A percentile compares a stretch with the other conserved stretches of the same genome.
phyloP scores from a whole-genome alignment of 1,140 invertebrate species.

The Zophobas atratus region DNA sequence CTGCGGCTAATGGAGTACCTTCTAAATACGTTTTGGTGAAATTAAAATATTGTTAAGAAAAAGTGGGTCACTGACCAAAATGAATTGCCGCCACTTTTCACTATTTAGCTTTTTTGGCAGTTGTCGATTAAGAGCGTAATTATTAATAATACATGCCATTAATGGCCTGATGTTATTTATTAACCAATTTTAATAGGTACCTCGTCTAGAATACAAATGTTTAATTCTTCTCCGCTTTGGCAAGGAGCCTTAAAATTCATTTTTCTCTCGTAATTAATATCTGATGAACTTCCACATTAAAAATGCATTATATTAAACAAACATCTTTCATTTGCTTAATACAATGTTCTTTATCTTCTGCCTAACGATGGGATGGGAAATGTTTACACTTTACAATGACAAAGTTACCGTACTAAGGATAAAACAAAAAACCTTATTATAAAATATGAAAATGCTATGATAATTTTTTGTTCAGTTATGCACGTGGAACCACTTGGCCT shows the following conservation, averaged over 20 bases:
- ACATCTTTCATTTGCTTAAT: conserved; percentile 18
- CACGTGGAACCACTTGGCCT: not conserved
- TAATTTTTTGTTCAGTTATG: not conserved
- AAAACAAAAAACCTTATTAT: not conserved
- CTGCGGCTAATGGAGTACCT: not conserved
- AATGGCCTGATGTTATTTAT: not conserved
- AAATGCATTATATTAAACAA: conserved; percentile 38
- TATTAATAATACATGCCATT: not conserved
- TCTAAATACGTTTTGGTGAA: conserved; percentile 10
- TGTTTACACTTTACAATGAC: conserved; percentile 36
- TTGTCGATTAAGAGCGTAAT: conserved; percentile 4
- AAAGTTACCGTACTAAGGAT: not conserved
- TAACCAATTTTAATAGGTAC: not conserved
- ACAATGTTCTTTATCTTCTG: conserved; percentile 7
- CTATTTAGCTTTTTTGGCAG: not conserved
- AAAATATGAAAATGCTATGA: not conserved
- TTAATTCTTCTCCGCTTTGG: too few species aligned
- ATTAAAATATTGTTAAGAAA: conserved; percentile 6
- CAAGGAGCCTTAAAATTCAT: not conserved
- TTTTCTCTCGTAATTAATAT: conserved; percentile 18
- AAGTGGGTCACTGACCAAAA: conserved; percentile 22
- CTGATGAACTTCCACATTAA: conserved; percentile 31
- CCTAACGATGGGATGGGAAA: conserved; percentile 27
- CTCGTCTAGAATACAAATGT: too few species aligned
- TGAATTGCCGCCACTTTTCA: not conserved